Base-by-base conservation (phyloP, 2,888 invertebrate species). In the Agapetus fuscipes region DNA sequence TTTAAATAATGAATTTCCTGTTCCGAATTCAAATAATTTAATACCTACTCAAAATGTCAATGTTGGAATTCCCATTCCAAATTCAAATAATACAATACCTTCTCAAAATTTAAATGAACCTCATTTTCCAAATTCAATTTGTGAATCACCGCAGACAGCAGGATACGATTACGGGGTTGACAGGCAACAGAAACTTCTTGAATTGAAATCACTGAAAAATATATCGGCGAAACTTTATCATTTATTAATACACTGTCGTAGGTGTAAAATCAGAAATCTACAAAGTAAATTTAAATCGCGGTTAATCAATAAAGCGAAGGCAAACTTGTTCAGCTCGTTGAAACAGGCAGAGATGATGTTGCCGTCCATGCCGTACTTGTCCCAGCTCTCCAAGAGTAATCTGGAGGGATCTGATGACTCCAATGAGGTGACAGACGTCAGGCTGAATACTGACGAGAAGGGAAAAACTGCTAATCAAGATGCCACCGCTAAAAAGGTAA, bases 321-420 rank as follows among this genome's bases (percentile, higher is more conserved):
- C 20, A 7, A 37, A 27, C 17, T 38, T 43, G 34, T 13, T 39
- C 3, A 12, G 17, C 3, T n/a, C n/a, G n/a, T n/a, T n/a, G n/a
- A n/a, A n/a, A n/a, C n/a, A n/a, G n/a, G n/a, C n/a, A n/a, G n/a
- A n/a, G n/a, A n/a, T n/a, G n/a, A 70, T 70, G 70, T 58, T 70
- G 59, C 70, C 70, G 57, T 70, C 70, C 53, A 70, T 70, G 70
- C 70, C 70, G 41, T 54, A 67, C 46, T 53, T 70, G 52, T 66
- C 66, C 49, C 56, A 62, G 24, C 62, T 64, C 49, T 69, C 69
- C 37, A 70, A 41, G 26, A 35, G 37, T 12, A 17, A 26, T 25
- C 7, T 37, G n/a, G 39, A 32, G 7, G 30, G 31, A 13, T 36
- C 39, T 1, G 43, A 40, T 31, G 39, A 37, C 12, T 39, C 39